A percentile compares a stretch with the other conserved stretches of the same genome.
These are phyloP conservation scores for Tamias sibiricus DNA, from an alignment of 2,113 vertebrate genomes.

Conservation along the genomic window DNA sequence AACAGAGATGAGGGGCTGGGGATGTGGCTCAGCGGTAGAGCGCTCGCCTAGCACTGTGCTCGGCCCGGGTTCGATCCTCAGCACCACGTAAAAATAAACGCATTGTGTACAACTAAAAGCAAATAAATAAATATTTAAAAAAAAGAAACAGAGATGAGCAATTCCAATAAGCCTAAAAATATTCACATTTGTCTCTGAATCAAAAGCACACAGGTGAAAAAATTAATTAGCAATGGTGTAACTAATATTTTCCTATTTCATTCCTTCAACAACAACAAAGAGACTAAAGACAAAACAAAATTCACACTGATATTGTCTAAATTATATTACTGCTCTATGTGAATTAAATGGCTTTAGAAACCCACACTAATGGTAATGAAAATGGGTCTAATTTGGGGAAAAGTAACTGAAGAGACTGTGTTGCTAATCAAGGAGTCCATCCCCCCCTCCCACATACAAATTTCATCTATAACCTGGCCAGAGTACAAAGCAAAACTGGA, in stretches of 20 bases:
- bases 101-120: no score
- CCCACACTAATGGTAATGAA: neutral
- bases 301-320: neutral
- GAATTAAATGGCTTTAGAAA: constrained; percentile 10
- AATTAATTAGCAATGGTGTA: neutral
- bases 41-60: no score
- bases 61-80: no score
- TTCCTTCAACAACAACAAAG: constrained; percentile 13
- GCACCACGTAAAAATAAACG: no score
- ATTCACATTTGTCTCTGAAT: constrained; percentile 22
- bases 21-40: no score
- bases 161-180: constrained; percentile 43
- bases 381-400: neutral
- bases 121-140: no score
- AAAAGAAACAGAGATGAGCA: neutral
- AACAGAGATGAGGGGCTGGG: neutral
- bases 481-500: neutral
- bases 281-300: neutral
- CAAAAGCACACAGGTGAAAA: constrained; percentile 4
- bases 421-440: neutral
- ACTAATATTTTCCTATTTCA: neutral
- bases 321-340: neutral
- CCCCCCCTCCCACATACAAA: neutral
- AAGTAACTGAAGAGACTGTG: neutral
- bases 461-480: neutral